phyloP scores from a whole-genome alignment of 2,888 invertebrate species.

The Eudemis profundana region DNA sequence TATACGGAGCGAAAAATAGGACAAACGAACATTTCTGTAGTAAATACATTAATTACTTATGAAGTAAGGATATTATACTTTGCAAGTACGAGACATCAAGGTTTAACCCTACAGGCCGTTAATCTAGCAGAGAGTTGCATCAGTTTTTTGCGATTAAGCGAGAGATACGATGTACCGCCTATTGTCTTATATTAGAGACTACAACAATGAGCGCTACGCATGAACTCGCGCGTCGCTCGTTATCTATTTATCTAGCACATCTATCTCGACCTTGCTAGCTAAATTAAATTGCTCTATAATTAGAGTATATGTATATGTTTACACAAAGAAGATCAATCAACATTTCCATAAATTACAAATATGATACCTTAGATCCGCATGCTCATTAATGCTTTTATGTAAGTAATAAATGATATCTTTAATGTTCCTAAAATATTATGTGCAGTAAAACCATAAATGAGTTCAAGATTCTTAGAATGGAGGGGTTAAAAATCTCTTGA shows the following conservation, averaged over 20 bases:
- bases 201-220: conserved; percentile 62
- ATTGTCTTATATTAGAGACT: conserved; percentile 64
- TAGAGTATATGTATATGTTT: conserved; percentile 24
- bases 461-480: not conserved
- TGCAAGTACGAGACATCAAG: not conserved
- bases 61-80: not conserved
- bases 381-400: not conserved
- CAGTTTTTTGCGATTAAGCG: conserved; percentile 52
- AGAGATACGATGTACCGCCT: conserved; percentile 55
- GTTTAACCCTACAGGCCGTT: conserved; percentile 24
- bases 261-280: conserved; percentile 52
- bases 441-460: not conserved
- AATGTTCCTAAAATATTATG: not conserved
- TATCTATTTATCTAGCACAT: conserved; percentile 46
- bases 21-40: too few species aligned
- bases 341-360: not conserved
- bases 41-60: too few species aligned
- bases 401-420: not conserved
- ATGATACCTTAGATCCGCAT: not conserved
- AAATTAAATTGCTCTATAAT: conserved; percentile 48
- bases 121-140: conserved; percentile 49
- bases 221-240: conserved; percentile 47
- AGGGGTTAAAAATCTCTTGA: not conserved
- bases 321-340: conserved; percentile 8
- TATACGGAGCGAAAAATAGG: too few species aligned